phyloP scores from a whole-genome alignment of 2,113 vertebrate species.

The Xenotilapia longispinis region DNA sequence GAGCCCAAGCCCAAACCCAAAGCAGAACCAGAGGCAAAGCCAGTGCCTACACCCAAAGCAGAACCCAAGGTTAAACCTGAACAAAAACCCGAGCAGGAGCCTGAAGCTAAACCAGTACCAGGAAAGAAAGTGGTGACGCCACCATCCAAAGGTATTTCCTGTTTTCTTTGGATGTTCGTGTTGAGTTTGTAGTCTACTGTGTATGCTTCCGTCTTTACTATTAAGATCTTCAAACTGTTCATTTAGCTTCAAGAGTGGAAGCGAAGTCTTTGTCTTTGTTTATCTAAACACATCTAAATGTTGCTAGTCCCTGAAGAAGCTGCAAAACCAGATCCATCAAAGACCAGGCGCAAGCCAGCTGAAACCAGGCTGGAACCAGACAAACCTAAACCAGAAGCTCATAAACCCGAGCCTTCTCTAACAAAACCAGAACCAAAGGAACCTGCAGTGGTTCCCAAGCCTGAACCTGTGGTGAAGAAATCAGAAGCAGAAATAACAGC shows the following conservation, averaged over 20 bases:
- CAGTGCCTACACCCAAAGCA: neutral
- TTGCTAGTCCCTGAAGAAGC: slow-evolving; percentile 71
- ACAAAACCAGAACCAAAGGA: slow-evolving; percentile 32
- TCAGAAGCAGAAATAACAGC: neutral
- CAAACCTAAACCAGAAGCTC: slow-evolving; percentile 1
- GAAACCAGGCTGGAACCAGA: neutral
- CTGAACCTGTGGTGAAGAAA: neutral
- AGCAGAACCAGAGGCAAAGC: slow-evolving; percentile 22
- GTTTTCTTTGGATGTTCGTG: neutral
- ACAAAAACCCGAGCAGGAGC: neutral
- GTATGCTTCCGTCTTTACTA: neutral
- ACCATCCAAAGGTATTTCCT: slow-evolving; percentile 68
- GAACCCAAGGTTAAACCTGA: slow-evolving; percentile 10
- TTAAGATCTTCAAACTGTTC: neutral
- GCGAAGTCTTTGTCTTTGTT: slow-evolving; percentile 43
- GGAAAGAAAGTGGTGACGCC: slow-evolving; percentile 42
- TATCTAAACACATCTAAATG: slow-evolving; percentile 25
- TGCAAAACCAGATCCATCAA: slow-evolving; percentile 22
- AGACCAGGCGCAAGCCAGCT: neutral
- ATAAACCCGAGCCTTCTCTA: neutral
- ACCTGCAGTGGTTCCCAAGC: slow-evolving; percentile 2
- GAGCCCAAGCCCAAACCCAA: slow-evolving; percentile 9
- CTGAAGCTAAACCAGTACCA: neutral
- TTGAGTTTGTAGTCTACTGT: neutral
- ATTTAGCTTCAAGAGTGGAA: slow-evolving; percentile 49